A percentile compares a stretch with the other conserved stretches of the same genome.
Conservation (phyloP, 2,888 invertebrate species). For the Lepidocyrtoides sp. region DNA sequence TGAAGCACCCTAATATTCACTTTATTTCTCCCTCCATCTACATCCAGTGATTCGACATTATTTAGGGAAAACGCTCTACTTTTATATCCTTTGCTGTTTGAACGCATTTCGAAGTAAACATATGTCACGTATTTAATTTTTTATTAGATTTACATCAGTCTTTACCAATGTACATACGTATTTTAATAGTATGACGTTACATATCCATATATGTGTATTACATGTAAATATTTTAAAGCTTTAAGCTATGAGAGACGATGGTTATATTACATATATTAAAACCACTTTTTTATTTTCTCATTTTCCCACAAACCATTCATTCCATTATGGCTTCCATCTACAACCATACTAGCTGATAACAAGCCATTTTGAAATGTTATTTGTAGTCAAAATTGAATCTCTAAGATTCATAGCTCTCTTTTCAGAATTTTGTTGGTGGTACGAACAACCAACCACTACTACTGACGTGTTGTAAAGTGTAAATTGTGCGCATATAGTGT, state of each 20-base stretch:
- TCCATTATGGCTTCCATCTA: background rate
- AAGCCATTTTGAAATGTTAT: background rate
- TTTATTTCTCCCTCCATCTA: background rate
- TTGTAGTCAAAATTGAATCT: background rate
- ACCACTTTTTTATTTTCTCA: conserved; percentile 1
- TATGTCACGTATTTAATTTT: background rate
- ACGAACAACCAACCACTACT: too few relatives aligned
- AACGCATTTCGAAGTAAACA: background rate
- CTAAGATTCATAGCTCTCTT: background rate
- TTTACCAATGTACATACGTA: too few relatives aligned
- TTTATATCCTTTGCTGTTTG: conserved; percentile 39
- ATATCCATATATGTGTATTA: too few relatives aligned
- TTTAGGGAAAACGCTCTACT: conserved; percentile 57
- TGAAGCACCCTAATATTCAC: conserved; percentile 18
- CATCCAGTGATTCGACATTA: background rate
- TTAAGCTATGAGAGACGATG: background rate
- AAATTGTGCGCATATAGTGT: background rate
- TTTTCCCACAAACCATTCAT: too few relatives aligned
- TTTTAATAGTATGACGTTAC: too few relatives aligned
- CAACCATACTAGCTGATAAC: background rate
- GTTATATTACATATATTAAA: background rate
- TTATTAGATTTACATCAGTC: too few relatives aligned
- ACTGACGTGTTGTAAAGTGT: background rate
- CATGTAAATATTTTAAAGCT: too few relatives aligned
- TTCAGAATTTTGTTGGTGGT: too few relatives aligned